phyloP scores from a whole-genome alignment of 2,797 vertebrate genomes.

The Anomalospiza imberbis region DNA sequence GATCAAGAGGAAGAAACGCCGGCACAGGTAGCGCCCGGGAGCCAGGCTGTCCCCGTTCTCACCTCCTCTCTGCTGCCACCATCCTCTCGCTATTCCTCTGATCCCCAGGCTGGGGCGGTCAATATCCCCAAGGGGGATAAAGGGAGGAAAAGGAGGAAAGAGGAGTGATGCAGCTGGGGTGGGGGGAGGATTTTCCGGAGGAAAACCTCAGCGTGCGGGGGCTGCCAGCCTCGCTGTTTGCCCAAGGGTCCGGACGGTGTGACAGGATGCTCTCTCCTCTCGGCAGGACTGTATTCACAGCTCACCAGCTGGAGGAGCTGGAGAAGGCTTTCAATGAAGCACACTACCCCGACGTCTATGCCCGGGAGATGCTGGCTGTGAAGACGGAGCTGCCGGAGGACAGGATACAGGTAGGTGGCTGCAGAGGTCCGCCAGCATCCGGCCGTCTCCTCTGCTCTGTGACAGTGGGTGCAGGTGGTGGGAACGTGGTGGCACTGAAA shows the following conservation, averaged over 20 bases:
- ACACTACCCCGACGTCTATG: conserved; percentile 93
- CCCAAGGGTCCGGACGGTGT: not conserved
- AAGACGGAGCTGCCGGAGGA: conserved; percentile 95
- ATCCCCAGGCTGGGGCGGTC: not conserved
- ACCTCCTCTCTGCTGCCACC: not conserved
- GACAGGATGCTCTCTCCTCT: not conserved
- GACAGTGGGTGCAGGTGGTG: not conserved
- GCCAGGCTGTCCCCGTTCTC: not conserved
- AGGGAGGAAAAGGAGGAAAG: not conserved
- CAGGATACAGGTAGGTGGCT: conserved; percentile 85
- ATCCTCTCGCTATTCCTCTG: not conserved
- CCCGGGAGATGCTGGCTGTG: conserved; percentile 91
- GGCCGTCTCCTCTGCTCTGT: not conserved
- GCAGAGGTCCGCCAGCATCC: not conserved
- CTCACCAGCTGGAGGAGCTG: conserved; percentile 91
- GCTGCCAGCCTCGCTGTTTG: not conserved
- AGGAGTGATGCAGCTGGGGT: not conserved
- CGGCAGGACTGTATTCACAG: conserved; percentile 90
- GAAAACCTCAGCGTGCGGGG: not conserved
- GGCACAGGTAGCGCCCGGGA: conserved; percentile 83
- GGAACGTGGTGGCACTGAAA: not conserved
- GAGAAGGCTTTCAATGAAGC: conserved; percentile 95
- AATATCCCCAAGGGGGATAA: not conserved
- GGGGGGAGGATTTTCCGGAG: not conserved
- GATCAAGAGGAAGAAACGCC: conserved; percentile 88